A percentile compares a stretch with the other conserved stretches of the same genome.
These are phyloP conservation scores for Clarias fuscus DNA, from an alignment of 2,797 vertebrate species.

Conservation along the genomic window DNA sequence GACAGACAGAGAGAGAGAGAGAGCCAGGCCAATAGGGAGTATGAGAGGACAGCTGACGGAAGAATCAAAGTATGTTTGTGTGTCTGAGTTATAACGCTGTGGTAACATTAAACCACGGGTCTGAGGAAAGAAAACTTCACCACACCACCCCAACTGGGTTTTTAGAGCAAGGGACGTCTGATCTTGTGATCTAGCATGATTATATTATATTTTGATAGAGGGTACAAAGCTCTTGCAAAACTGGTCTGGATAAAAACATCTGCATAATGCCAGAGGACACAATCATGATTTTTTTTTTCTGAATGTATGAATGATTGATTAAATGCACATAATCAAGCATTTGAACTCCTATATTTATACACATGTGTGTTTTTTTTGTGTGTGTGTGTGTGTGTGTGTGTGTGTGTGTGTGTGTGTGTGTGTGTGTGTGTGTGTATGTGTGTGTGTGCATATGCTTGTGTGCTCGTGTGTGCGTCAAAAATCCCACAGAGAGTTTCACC, in stretches of 20 bases:
- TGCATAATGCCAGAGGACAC: not conserved
- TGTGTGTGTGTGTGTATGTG: constrained; percentile 24
- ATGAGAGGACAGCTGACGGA: not conserved
- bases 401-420: constrained; percentile 20
- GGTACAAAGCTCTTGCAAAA: not conserved
- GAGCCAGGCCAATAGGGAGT: not conserved
- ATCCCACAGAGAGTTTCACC: constrained; percentile 29
- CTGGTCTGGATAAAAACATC: not conserved
- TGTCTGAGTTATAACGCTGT: constrained; percentile 2
- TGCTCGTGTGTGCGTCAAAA: constrained; percentile 14
- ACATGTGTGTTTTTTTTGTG: not conserved
- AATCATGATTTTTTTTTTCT: not conserved
- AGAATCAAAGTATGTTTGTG: not conserved
- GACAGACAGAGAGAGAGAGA: constrained; percentile 6
- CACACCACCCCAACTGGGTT: not conserved
- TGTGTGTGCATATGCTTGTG: constrained; percentile 8
- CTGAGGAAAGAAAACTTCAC: not conserved
- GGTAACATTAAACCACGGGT: not conserved
- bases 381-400: not conserved
- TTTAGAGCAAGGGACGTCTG: not conserved
- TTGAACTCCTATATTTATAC: not conserved
- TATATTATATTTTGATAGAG: constrained; percentile 5
- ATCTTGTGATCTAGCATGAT: not conserved
- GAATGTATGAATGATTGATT: not conserved
- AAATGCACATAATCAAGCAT: not conserved